These are phyloP conservation scores for Centropus bengalensis DNA, from an alignment of 2,113 vertebrate species.

Conservation along the genomic window DNA sequence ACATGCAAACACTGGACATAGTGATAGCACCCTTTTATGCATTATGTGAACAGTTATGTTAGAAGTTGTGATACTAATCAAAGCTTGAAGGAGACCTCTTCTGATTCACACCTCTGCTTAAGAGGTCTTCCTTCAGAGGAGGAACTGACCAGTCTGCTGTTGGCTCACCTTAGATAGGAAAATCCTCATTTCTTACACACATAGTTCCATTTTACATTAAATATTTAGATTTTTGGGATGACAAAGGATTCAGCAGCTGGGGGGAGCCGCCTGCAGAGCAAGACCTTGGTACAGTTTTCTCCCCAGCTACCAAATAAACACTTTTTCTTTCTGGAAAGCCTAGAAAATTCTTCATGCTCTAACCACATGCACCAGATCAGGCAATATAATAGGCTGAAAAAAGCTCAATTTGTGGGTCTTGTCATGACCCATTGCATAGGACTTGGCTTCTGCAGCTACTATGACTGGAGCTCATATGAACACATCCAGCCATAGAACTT, in stretches of 20 bases:
- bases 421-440: not conserved
- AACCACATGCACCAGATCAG: not conserved
- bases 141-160: not conserved
- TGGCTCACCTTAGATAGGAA: not conserved
- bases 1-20: not conserved
- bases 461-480: not conserved
- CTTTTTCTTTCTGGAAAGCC: not conserved
- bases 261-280: not conserved
- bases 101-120: not conserved
- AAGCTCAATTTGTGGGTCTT: not conserved
- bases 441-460: not conserved
- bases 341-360: not conserved
- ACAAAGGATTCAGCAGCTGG: not conserved
- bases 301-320: not conserved
- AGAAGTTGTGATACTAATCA: not conserved
- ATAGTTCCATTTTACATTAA: accelerated
- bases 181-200: not conserved
- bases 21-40: not conserved
- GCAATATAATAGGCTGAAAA: not conserved
- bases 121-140: not conserved
- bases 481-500: not conserved
- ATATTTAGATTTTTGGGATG: not conserved
- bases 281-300: not conserved
- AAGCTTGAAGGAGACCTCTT: not conserved
- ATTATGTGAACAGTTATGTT: accelerated